phyloP scores from a whole-genome alignment of 2,113 vertebrate species.

The Hippocampus mohnikei region DNA sequence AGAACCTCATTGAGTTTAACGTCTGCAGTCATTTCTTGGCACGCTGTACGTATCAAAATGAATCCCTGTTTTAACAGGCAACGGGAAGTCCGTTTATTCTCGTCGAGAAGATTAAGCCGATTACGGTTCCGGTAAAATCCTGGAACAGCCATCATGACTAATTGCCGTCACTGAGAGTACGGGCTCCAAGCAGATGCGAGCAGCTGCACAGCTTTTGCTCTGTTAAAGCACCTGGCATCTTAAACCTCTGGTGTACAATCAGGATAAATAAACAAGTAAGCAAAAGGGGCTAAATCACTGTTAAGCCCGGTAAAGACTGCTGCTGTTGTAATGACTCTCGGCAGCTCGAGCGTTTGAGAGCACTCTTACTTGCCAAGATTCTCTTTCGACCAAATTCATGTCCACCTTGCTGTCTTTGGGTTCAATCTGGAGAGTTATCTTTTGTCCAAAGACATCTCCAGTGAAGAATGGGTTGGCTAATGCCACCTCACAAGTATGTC shows the following conservation, averaged over 20 bases:
- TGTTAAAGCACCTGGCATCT: slow-evolving; percentile 53
- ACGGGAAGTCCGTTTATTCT: slow-evolving; percentile 19
- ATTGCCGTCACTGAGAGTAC: slow-evolving; percentile 4
- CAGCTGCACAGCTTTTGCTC: slow-evolving; percentile 28
- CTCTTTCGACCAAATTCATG: slow-evolving; percentile 4
- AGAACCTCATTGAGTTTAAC: not conserved
- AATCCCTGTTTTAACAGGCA: slow-evolving; percentile 26
- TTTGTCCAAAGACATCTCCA: slow-evolving; percentile 7
- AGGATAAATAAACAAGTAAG: slow-evolving; percentile 60
- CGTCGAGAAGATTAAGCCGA: slow-evolving; percentile 36
- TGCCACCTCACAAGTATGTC: slow-evolving; percentile 4
- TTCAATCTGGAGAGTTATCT: slow-evolving; percentile 28
- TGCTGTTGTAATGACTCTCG: slow-evolving; percentile 25
- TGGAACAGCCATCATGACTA: slow-evolving; percentile 11
- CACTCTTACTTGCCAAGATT: slow-evolving; percentile 6
- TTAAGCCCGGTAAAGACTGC: slow-evolving; percentile 45
- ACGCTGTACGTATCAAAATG: slow-evolving; percentile 15
- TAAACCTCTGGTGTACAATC: slow-evolving; percentile 44
- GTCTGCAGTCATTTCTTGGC: slow-evolving; percentile 27
- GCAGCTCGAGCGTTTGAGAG: slow-evolving; percentile 5
- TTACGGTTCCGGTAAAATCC: slow-evolving; percentile 39
- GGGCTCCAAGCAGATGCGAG: slow-evolving; percentile 17
- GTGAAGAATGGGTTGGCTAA: slow-evolving; percentile 29
- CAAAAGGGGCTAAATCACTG: slow-evolving; percentile 45
- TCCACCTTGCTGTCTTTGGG: slow-evolving; percentile 14